phyloP scores from a whole-genome alignment of 2,797 vertebrate genomes.

The Melanotaenia maccullochi region DNA sequence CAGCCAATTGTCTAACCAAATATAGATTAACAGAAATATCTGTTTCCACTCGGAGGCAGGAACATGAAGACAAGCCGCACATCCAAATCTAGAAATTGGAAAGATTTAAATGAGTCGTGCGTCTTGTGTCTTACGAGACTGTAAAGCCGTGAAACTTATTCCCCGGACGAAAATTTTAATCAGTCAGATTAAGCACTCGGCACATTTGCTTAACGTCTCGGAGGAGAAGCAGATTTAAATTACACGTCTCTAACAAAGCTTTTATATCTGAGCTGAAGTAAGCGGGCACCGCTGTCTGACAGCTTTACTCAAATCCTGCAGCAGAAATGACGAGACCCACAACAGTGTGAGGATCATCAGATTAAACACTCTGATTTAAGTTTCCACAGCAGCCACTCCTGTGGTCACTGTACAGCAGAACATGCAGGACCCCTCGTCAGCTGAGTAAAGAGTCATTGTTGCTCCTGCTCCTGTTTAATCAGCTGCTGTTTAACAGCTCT shows the following conservation, averaged over 20 bases:
- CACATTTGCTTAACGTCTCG: constrained; percentile 69
- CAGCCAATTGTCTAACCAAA: constrained; percentile 53
- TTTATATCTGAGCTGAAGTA: constrained; percentile 49
- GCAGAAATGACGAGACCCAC: constrained; percentile 37
- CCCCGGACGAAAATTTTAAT: constrained; percentile 71
- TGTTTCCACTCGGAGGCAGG: constrained; percentile 37
- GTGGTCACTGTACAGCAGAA: constrained; percentile 31
- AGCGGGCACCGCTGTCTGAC: constrained; percentile 19
- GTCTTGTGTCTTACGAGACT: constrained; percentile 60
- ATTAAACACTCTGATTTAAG: constrained; percentile 44
- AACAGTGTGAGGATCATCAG: constrained; percentile 41
- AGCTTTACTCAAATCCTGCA: constrained; percentile 55
- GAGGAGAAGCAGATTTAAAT: constrained; percentile 58
- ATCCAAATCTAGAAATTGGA: constrained; percentile 54
- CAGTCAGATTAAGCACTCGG: constrained; percentile 70
- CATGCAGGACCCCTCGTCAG: constrained; percentile 30
- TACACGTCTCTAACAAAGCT: constrained; percentile 64
- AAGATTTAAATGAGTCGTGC: constrained; percentile 69
- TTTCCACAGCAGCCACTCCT: constrained; percentile 5
- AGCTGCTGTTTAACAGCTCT: constrained; percentile 60
- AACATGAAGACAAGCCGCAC: constrained; percentile 16
- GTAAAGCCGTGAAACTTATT: constrained; percentile 73
- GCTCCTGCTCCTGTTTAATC: constrained; percentile 69
- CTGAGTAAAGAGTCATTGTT: constrained; percentile 59
- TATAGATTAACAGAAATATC: constrained; percentile 51